Conservation (phyloP, 2,888 invertebrate genomes). For the Chloroclystis v-ata region DNA sequence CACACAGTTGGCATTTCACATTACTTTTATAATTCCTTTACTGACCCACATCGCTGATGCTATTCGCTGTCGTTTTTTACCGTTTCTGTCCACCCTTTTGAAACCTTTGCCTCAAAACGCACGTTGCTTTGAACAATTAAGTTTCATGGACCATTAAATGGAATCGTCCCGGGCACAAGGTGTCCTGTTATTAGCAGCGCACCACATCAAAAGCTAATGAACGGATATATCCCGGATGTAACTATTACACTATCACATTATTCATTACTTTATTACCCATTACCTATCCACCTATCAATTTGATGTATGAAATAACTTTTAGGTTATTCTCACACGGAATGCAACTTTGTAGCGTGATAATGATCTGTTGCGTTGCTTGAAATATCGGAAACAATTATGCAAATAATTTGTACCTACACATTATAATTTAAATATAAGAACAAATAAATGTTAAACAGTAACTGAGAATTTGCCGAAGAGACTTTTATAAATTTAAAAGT, state of each 20-base stretch:
- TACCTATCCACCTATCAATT: constrained; percentile 37
- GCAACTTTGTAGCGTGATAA: background rate
- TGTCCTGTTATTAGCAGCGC: constrained; percentile 50
- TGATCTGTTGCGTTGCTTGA: no score
- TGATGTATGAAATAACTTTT: constrained; percentile 1
- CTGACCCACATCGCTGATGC: background rate
- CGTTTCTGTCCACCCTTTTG: background rate
- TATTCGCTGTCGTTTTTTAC: background rate
- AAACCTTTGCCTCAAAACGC: background rate
- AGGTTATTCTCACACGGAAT: background rate
- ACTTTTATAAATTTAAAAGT: no score
- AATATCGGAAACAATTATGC: no score
- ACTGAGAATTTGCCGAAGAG: no score
- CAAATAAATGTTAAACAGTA: no score
- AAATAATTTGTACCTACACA: no score
- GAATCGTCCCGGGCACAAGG: constrained; percentile 42
- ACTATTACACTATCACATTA: constrained; percentile 66
- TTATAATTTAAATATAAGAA: no score
- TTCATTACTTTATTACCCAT: constrained; percentile 61
- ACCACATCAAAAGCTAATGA: constrained; percentile 55
- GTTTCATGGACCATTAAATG: constrained; percentile 29
- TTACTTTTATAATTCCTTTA: background rate
- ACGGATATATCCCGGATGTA: constrained; percentile 54
- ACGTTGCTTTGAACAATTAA: constrained; percentile 21
- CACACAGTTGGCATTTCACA: background rate